Evolutionary conservation across 2,113 vertebrate species (phyloP).

Genomic region (Eulemur rufifrons): DNA sequence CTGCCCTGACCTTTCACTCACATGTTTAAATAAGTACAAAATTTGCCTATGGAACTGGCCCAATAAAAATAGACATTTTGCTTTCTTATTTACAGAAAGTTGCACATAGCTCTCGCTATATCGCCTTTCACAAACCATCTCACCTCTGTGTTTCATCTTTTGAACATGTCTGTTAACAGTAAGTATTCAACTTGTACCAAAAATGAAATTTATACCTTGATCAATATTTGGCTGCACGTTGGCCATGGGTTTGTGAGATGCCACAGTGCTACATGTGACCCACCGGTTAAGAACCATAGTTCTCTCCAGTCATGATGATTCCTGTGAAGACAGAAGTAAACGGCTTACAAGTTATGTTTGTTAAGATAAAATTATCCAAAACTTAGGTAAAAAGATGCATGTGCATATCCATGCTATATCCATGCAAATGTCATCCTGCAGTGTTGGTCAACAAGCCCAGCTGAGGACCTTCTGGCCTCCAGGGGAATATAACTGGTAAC

Average conservation of each 20-base stretch:
- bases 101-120: not conserved
- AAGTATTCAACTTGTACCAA: not conserved
- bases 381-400: not conserved
- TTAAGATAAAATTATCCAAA: not conserved
- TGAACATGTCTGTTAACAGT: not conserved
- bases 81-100: not conserved
- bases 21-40: not conserved
- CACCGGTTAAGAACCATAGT: not conserved
- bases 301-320: not conserved
- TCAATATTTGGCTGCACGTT: not conserved
- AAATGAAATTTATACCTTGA: not conserved
- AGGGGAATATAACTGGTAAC: not conserved
- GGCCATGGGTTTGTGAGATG: not conserved
- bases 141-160: not conserved
- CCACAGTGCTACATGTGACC: not conserved
- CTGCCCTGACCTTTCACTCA: not conserved
- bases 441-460: not conserved
- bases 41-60: not conserved
- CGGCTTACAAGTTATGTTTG: not conserved
- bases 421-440: not conserved
- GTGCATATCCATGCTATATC: no score
- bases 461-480: not conserved
- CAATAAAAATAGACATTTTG: not conserved
- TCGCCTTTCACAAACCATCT: not conserved
- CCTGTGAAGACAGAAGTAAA: not conserved